These are phyloP conservation scores for Microplitis mediator DNA, from an alignment of 1,140 invertebrate species.

Conservation along the genomic window DNA sequence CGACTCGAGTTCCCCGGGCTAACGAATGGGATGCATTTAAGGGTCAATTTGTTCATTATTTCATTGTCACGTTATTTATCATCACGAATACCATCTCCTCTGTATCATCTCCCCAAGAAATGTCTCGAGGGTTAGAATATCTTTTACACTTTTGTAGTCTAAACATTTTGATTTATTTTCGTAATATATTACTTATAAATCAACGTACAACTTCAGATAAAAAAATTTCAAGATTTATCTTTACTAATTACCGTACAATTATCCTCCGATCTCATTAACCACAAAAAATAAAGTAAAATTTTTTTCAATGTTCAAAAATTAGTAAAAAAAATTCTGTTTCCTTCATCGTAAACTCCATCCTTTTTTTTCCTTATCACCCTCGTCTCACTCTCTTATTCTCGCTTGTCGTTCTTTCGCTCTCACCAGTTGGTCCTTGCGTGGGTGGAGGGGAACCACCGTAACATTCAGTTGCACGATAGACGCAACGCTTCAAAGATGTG, in stretches of 20 bases:
- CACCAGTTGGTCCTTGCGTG: slow-evolving; percentile 25
- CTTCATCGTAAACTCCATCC: too few species aligned
- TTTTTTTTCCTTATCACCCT: too few species aligned
- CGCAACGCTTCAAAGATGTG: slow-evolving; percentile 41
- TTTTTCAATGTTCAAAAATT: too few species aligned
- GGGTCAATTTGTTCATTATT: slow-evolving; percentile 58
- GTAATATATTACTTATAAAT: too few species aligned
- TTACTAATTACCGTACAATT: too few species aligned
- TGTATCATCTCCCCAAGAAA: background rate
- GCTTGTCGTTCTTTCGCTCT: background rate
- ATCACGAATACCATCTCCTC: slow-evolving; percentile 18
- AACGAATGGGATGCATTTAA: slow-evolving; percentile 55
- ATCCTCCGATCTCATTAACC: too few species aligned
- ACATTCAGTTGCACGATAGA: slow-evolving; percentile 35
- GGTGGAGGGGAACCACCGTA: slow-evolving; percentile 43
- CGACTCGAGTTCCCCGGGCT: slow-evolving; percentile 39
- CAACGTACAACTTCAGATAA: too few species aligned
- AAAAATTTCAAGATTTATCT: too few species aligned
- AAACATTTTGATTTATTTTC: background rate
- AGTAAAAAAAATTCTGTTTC: too few species aligned
- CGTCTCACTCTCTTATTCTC: background rate
- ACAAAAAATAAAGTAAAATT: too few species aligned
- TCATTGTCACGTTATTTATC: slow-evolving; percentile 57
- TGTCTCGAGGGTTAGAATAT: background rate
- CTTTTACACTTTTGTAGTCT: background rate